A percentile compares a stretch with the other conserved stretches of the same genome.
Evolutionary conservation across 1,140 invertebrate genomes (phyloP).

Genomic region (Idris sp.): DNA sequence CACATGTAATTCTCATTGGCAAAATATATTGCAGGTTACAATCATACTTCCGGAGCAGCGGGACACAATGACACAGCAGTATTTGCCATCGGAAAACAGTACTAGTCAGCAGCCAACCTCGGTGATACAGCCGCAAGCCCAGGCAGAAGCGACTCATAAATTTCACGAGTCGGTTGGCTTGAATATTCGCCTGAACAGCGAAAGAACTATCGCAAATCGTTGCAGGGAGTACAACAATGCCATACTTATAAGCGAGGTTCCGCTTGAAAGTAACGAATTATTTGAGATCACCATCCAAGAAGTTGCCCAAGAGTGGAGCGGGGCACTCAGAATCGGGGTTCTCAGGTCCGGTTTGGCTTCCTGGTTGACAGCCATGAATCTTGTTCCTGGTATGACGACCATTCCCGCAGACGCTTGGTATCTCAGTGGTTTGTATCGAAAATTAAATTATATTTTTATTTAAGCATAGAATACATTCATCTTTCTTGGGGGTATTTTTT

Average conservation of each 20-base stretch:
- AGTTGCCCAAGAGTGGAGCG: conserved; percentile 83
- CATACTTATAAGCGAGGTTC: conserved; percentile 85
- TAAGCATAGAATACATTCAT: no score
- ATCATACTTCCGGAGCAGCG: conserved; percentile 75
- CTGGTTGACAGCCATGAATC: conserved; percentile 82
- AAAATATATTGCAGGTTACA: conserved; percentile 70
- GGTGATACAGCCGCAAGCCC: conserved; percentile 72
- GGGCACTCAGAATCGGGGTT: conserved; percentile 87
- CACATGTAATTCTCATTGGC: conserved; percentile 12
- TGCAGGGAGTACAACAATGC: conserved; percentile 83
- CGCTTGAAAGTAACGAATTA: conserved; percentile 85
- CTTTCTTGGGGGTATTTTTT: no score
- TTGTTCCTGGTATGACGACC: conserved; percentile 81
- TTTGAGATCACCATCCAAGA: conserved; percentile 85
- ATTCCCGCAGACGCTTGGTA: conserved; percentile 83
- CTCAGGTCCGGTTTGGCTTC: conserved; percentile 70
- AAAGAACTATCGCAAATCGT: conserved; percentile 83
- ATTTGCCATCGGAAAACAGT: conserved; percentile 76
- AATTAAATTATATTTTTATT: no score
- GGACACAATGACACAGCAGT: conserved; percentile 74
- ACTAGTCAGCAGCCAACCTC: conserved; percentile 77
- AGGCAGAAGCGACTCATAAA: conserved; percentile 75
- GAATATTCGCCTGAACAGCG: conserved; percentile 84
- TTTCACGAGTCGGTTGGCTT: conserved; percentile 86
- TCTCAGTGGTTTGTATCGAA: conserved; percentile 82